Evolutionary conservation across 2,888 invertebrate species (phyloP), one percentile per base, ranked within the genome.

Genomic region (Argyresthia goedartella): DNA sequence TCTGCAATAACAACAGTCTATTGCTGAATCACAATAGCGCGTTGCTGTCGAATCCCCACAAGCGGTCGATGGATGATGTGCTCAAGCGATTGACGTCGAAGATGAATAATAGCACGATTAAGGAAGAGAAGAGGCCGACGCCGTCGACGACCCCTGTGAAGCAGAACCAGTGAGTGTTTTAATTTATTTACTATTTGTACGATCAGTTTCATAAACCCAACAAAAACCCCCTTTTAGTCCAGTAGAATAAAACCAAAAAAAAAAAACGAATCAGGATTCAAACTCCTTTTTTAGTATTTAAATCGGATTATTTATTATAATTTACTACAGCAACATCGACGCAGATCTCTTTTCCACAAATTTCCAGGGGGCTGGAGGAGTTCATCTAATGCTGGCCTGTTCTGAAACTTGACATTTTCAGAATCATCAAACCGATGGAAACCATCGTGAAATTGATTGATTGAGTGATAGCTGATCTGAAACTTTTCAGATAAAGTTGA

Each of bases 31-130:
- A 90, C 63, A 90, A 90, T 67, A 87, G 84, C 56, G 87, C 87
- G 57, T 69, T 85, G 44, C 65, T 87, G 9, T 77, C 73, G 8
- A 73, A 88, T 54, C 89, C 90, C 55, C 88, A 89, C 62, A 93
- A 93, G 81, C 88, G 93, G 76, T 93, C 95, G 56, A 96, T 96
- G 96, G 96, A 96, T 86, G 95, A 96, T 86, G 96, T 96, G 46
- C 88, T 95, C 52, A 94, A 95, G 80, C 90, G 94, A 75, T 88
- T 94, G 63, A 95, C 94, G 59, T 93, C 94, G 57, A 95, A 95
- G 82, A 93, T 94, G 91, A 92, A 92, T 73, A 92, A 91, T 74
- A 92, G 92, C 68, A 91, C 91, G 43, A 88, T 92, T 57, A 90
- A 91, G 57, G 90, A 92, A 63, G 92, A 93, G 71, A 91, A 91